Conservation (phyloP, 2,888 invertebrate species). For the Camponotus fellah region DNA sequence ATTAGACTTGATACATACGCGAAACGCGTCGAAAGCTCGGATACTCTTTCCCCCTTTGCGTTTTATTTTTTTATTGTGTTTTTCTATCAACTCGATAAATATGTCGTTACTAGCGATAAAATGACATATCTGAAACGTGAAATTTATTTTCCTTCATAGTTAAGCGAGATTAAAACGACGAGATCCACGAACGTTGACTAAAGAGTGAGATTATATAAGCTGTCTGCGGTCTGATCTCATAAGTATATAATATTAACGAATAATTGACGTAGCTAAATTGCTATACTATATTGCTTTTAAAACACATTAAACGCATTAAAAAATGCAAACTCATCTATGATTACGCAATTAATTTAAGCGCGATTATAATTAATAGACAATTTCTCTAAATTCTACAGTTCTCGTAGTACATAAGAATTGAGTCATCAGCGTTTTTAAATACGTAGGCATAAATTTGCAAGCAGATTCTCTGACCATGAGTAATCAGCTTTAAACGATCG, state of each 20-base stretch:
- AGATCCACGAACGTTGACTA: neutral
- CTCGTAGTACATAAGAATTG: neutral
- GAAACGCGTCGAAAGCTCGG: constrained; percentile 4
- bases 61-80: constrained; percentile 24
- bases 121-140: constrained; percentile 6
- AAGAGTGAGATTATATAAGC: neutral
- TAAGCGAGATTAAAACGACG: neutral
- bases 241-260: neutral
- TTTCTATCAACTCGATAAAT: neutral
- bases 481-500: neutral
- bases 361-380: neutral
- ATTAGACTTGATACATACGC: constrained; percentile 59
- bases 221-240: neutral
- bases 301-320: neutral
- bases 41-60: neutral
- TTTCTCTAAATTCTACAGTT: neutral
- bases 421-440: neutral
- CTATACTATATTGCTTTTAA: constrained; percentile 19
- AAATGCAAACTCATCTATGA: neutral
- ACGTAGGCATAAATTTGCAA: neutral
- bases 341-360: constrained; percentile 18
- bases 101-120: neutral
- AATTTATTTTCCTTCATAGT: neutral
- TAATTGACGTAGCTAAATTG: neutral
- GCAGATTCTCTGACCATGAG: neutral